Base-by-base conservation (phyloP, 2,888 invertebrate species). In the Mallateleia sp. region DNA sequence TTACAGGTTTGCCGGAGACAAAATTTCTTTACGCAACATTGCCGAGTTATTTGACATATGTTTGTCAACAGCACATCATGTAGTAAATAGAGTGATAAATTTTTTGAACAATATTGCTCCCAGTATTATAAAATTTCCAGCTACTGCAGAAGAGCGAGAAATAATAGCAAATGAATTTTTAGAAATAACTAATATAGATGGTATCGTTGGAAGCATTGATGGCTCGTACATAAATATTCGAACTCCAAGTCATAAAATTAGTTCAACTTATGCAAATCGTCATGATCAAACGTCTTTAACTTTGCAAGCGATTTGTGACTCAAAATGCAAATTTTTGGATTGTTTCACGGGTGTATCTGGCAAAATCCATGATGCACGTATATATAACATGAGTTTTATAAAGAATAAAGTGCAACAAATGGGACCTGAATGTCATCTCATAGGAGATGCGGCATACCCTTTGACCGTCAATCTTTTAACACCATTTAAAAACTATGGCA, bases 191-290 rank as follows among this genome's bases (percentile, higher is more conserved):
- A 71, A 71, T 25, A 52, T 67, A 32, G 52, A 28, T 24, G 67
- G 52, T 4, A 54, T 69, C 20, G 54, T 69, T 24, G 34, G 71
- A 18, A 58, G 71, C 62, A 50, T 74, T 6, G 74, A 74, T 14
- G 62, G 74, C 5, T 24, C 28, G 2, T 58, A 72, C 20, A 72
- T 72, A 2, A 7, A 8, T 14, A 72, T 72, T 28, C 24, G 58
- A 14, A 72, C 58, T 18, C 72, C 71, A n/a, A 52, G 34, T 4
- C 5, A 42, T 14, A 58, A 58, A 45, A n/a, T 58, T 0, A 42
- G 45, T 0, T 58, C 58, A 3, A 50, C 32, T 5, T 66, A 66
- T 28, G 47, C 24, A 6, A 66, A 66, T 45, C 8, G 66, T 1
- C 66, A 66, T 24, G 66, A 66, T 28, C 25, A 47, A 22, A 24